A percentile compares a stretch with the other conserved stretches of the same genome.
These are phyloP conservation scores for Didymodactylos carnosus DNA, from an alignment of 2,888 invertebrate species.

Conservation along the genomic window DNA sequence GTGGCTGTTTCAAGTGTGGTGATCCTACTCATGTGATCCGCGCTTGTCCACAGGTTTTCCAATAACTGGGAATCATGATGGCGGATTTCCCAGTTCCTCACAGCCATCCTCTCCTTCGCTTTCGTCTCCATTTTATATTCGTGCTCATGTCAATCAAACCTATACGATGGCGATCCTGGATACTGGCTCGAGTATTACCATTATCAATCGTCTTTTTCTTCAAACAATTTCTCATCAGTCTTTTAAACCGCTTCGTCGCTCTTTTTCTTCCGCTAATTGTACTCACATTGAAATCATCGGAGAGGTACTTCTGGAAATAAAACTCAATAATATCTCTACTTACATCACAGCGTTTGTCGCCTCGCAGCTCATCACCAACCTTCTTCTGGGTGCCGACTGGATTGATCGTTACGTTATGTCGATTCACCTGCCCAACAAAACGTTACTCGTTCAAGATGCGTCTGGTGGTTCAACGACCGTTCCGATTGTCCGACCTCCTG, in stretches of 20 bases:
- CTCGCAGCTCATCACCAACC: neutral
- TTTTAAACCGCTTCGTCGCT: neutral
- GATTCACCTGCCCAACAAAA: neutral
- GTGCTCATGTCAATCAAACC: neutral
- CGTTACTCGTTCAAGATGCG: neutral
- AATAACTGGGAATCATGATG: neutral
- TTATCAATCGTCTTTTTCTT: neutral
- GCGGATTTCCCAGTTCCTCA: neutral
- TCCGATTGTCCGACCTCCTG: neutral
- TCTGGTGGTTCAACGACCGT: neutral
- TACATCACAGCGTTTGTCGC: neutral
- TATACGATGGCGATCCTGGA: neutral
- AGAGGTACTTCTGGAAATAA: neutral
- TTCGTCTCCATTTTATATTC: neutral
- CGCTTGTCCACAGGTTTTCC: neutral
- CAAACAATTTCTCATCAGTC: neutral
- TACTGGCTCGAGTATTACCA: neutral
- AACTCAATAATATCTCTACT: neutral
- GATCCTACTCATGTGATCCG: neutral
- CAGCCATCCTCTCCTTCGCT: neutral
- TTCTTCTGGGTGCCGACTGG: neutral
- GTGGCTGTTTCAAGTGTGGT: neutral
- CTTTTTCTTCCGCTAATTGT: neutral
- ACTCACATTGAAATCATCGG: neutral
- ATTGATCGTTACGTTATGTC: neutral